Percentiles rank a stretch among this genome's conserved stretches.
These are phyloP conservation scores for Hiodon alosoides DNA, from an alignment of 2,113 vertebrate genomes.

Conservation along the genomic window DNA sequence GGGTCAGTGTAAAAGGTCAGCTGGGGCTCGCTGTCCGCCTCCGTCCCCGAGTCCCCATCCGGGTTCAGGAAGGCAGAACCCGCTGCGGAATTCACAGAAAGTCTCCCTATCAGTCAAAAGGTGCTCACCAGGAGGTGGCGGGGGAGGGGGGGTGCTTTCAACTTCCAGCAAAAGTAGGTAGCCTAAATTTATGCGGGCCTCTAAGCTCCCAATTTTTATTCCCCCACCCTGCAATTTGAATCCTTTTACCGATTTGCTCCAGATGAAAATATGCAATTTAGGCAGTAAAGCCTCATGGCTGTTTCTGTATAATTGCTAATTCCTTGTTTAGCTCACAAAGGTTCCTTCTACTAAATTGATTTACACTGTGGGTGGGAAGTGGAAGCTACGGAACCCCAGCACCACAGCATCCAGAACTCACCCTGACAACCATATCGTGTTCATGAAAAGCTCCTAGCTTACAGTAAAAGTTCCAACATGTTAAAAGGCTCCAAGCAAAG, in stretches of 20 bases:
- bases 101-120: slow-evolving; percentile 28
- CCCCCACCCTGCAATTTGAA: not conserved
- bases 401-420: slow-evolving; percentile 19
- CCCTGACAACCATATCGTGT: not conserved
- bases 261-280: slow-evolving; percentile 29
- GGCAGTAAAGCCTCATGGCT: slow-evolving; percentile 10
- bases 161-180: not conserved
- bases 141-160: not conserved
- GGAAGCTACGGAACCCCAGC: slow-evolving; percentile 24
- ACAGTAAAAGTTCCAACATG: too few species aligned
- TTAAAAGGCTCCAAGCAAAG: too few species aligned
- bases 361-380: slow-evolving; percentile 13
- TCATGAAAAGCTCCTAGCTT: too few species aligned
- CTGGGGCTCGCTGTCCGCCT: slow-evolving; percentile 95
- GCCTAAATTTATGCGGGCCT: slow-evolving; percentile 13
- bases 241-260: not conserved
- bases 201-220: not conserved
- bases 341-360: slow-evolving; percentile 24
- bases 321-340: slow-evolving; percentile 3
- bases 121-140: not conserved
- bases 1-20: slow-evolving; percentile 97
- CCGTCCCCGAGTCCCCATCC: slow-evolving; percentile 89
- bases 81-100: slow-evolving; percentile 65
- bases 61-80: slow-evolving; percentile 96
- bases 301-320: slow-evolving; percentile 26